Evolutionary conservation across 2,797 vertebrate genomes (phyloP), one percentile per base, ranked within the genome.

Genomic region (Hydrolagus colliei): DNA sequence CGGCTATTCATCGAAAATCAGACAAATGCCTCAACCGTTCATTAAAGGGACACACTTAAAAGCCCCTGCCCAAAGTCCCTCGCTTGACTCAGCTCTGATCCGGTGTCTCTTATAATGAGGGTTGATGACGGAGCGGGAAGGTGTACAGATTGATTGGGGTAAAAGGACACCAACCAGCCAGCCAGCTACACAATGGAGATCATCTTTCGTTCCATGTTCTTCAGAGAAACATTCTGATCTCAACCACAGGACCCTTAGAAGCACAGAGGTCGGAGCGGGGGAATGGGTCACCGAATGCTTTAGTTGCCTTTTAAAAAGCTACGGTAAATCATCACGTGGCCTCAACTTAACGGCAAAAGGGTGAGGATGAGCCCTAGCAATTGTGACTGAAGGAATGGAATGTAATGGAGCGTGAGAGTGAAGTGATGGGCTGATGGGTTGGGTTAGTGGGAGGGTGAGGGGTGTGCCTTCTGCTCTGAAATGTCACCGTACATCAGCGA

Each of bases 101-200:
- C 2, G 4, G 16, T 41, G n/a, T 52, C 32, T 87, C 91, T 90
- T 91, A 88, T 90, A 80, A 87, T 86, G 74, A 84, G 77, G 72
- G 87, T 82, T 87, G 89, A 87, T 77, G 86, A 85, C 86, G 88
- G 86, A 86, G 76, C 22, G 88, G 16, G 89, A 89, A 86, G 85
- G 85, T 90, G 89, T 68, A 86, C 82, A 89, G 79, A 87, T 13
- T 2, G 13, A 32, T 35, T 27, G 78, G 10, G 63, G 6, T 14
- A 52, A 52, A 52, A 52, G 41, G 41, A 52, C 41, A 52, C 41
- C 41, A 52, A 52, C 41, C 41, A 52, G 6, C 41, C 41, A 52
- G 41, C 6, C 41, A 52, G 41, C 41, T 52, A 52, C 41, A 8
- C 78, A 67, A 16, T 10, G 5, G 65, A 65, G 62, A 35, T 65